Percentiles rank a stretch among this genome's conserved stretches.
Conservation (phyloP, 1,140 invertebrate genomes). For the Drosophila setifemur region DNA sequence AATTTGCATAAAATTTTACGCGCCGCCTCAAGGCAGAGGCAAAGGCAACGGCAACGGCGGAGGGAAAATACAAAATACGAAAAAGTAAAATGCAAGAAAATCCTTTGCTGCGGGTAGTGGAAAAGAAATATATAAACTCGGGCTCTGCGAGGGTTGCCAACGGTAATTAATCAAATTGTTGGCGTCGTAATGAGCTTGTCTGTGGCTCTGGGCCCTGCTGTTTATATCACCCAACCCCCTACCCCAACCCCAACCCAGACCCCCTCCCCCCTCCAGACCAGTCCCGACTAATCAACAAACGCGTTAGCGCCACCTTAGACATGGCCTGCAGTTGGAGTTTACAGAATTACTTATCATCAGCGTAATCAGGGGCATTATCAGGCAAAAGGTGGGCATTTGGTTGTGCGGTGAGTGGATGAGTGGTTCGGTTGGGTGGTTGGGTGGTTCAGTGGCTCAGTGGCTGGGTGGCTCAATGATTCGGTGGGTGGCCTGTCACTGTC, state of each 20-base stretch:
- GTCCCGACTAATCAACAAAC: conserved; percentile 66
- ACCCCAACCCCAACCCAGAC: background rate
- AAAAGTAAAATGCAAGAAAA: conserved; percentile 52
- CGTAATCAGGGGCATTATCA: conserved; percentile 75
- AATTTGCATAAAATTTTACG: conserved; percentile 69
- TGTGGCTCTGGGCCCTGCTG: conserved; percentile 8
- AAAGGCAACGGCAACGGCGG: no score
- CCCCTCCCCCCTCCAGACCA: background rate
- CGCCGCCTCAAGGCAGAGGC: conserved; percentile 22
- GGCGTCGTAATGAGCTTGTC: conserved; percentile 74
- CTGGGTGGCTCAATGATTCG: conserved; percentile 37
- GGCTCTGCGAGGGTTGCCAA: conserved; percentile 19
- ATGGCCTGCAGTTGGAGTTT: conserved; percentile 67
- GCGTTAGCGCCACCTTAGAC: conserved; percentile 70
- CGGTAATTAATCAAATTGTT: conserved; percentile 80
- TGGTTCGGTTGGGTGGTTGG: background rate
- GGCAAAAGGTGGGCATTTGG: conserved; percentile 4
- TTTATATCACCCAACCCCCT: background rate
- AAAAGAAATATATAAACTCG: conserved; percentile 20
- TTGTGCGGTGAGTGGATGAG: background rate
- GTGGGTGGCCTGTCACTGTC: conserved; percentile 41
- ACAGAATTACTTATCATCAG: conserved; percentile 79
- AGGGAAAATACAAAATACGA: conserved; percentile 34
- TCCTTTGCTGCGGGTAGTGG: conserved; percentile 32
- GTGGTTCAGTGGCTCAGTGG: conserved; percentile 1